These are phyloP conservation scores for Acarapis woodi DNA, from an alignment of 1,140 invertebrate genomes.

Conservation along the genomic window DNA sequence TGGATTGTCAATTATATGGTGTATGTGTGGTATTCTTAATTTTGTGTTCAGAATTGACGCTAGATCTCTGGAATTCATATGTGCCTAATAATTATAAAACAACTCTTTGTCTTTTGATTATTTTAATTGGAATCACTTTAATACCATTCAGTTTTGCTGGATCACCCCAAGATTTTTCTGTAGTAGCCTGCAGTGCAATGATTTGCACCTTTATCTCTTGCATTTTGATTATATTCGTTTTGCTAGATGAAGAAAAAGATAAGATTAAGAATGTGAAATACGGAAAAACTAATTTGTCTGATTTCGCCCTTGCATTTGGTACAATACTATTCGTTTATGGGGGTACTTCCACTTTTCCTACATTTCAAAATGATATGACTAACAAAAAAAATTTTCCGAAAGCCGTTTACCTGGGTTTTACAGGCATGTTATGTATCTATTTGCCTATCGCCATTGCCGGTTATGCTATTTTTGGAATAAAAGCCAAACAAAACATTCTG, in stretches of 20 bases:
- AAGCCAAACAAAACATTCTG: conserved; percentile 24
- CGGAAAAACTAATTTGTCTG: conserved; percentile 12
- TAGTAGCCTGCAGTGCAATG: conserved; percentile 4
- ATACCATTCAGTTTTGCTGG: conserved; percentile 33
- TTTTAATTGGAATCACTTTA: conserved; percentile 27
- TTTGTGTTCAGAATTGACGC: conserved; percentile 29
- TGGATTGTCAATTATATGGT: conserved; percentile 33
- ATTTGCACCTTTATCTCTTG: neutral
- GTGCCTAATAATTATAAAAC: conserved; percentile 15
- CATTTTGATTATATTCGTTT: conserved; percentile 1
- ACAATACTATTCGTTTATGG: conserved; percentile 33
- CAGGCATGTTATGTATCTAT: conserved; percentile 26
- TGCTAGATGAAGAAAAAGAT: conserved; percentile 1
- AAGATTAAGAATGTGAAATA: neutral
- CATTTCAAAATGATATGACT: conserved; percentile 35
- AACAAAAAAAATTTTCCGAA: conserved; percentile 25
- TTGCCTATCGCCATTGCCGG: conserved; percentile 25
- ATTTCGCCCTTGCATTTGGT: conserved; percentile 31
- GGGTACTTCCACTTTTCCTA: conserved; percentile 33
- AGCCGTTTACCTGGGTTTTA: conserved; percentile 23
- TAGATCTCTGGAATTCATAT: conserved; percentile 22
- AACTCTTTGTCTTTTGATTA: conserved; percentile 28
- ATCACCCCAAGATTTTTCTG: conserved; percentile 37
- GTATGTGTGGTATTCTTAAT: conserved; percentile 34
- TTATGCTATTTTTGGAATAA: conserved; percentile 28